Evolutionary conservation across 2,113 vertebrate species (phyloP).

Genomic region (Prunella himalayana): DNA sequence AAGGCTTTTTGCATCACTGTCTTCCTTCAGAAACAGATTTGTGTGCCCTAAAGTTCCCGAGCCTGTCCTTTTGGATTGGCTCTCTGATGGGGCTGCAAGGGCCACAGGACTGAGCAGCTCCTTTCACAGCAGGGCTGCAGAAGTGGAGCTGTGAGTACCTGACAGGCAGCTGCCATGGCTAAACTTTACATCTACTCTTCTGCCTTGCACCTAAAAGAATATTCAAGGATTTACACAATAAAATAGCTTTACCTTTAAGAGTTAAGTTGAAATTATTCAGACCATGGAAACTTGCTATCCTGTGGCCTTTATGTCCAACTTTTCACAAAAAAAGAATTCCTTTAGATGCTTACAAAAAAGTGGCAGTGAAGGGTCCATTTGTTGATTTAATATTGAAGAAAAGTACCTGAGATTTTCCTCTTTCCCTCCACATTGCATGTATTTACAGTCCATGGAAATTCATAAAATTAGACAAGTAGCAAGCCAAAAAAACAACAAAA

Average conservation of each 20-base stretch:
- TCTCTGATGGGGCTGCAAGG: rapidly evolving
- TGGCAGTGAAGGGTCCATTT: neutral
- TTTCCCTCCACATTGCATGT: neutral
- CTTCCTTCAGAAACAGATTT: neutral
- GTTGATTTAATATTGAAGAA: neutral
- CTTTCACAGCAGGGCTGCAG: neutral
- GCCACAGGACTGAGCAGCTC: rapidly evolving
- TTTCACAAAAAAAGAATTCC: neutral
- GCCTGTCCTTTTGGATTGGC: neutral
- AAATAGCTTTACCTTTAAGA: neutral
- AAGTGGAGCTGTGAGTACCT: neutral
- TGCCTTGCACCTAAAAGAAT: neutral
- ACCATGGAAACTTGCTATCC: neutral
- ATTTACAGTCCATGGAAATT: neutral
- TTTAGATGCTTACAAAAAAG: neutral
- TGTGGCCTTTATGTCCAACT: neutral
- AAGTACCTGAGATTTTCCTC: neutral
- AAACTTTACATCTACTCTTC: neutral
- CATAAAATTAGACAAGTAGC: neutral
- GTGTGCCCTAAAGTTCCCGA: neutral
- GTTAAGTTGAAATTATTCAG: neutral
- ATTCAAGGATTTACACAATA: neutral
- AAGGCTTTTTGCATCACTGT: neutral
- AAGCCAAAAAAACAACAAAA: neutral
- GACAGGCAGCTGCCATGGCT: neutral